These are phyloP conservation scores for Ceyx erithaca DNA, from an alignment of 2,797 vertebrate genomes.

Conservation along the genomic window DNA sequence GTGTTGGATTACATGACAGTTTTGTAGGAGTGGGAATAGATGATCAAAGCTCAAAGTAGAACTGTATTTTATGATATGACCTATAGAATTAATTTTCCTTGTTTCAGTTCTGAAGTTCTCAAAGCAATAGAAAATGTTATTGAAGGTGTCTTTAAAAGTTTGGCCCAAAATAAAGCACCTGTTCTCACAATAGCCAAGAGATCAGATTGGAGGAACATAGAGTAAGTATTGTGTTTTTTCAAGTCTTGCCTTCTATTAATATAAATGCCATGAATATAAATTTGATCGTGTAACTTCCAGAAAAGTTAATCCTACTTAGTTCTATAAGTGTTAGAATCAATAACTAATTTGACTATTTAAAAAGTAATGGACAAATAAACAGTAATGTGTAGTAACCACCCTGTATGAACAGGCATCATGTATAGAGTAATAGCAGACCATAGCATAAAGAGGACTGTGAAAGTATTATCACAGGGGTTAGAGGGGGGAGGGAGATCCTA, in stretches of 20 bases:
- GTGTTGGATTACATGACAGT: background rate
- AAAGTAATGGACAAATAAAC: background rate
- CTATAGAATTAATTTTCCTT: background rate
- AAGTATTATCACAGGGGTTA: background rate
- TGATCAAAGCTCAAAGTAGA: background rate
- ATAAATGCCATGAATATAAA: background rate
- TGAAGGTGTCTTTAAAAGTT: slow-evolving; percentile 79
- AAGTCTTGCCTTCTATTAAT: background rate
- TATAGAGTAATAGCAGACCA: background rate
- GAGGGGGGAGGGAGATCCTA: background rate
- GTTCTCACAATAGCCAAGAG: slow-evolving; percentile 84
- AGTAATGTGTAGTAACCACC: background rate
- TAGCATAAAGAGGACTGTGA: background rate
- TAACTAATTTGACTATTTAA: background rate
- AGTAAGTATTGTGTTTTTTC: slow-evolving; percentile 78
- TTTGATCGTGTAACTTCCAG: background rate
- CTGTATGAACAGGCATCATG: background rate
- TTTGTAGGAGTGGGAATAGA: background rate
- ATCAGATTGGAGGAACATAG: slow-evolving; percentile 88
- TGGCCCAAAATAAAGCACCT: slow-evolving; percentile 88
- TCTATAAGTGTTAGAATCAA: background rate
- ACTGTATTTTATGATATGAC: background rate
- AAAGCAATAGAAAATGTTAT: slow-evolving; percentile 89
- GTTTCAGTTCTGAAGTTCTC: slow-evolving; percentile 86
- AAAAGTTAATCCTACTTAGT: background rate